phyloP scores from a whole-genome alignment of 2,113 vertebrate species.

The Urocolius indicus region DNA sequence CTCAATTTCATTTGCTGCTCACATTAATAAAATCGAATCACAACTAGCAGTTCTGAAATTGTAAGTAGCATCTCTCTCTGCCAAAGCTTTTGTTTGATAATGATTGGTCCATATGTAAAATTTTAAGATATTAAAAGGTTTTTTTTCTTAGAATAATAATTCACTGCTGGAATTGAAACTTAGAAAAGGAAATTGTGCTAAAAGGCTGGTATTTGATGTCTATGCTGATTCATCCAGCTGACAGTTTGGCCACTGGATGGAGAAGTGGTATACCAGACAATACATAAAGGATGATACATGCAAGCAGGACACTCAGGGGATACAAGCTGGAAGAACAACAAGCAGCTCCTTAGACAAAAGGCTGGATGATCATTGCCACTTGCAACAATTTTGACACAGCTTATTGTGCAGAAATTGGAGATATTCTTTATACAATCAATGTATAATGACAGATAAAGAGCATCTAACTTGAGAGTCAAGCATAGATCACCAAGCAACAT shows the following conservation, averaged over 20 bases:
- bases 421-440: constrained; percentile 40
- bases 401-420: not conserved
- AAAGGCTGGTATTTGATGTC: not conserved
- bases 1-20: not conserved
- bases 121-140: not conserved
- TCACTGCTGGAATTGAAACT: not conserved
- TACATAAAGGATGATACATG: constrained; percentile 33
- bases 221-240: not conserved
- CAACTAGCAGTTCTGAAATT: not conserved
- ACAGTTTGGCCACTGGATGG: not conserved
- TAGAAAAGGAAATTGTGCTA: not conserved
- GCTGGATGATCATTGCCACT: not conserved
- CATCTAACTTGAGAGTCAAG: constrained; percentile 5
- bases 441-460: constrained; percentile 18
- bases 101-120: not conserved
- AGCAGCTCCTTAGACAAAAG: not conserved
- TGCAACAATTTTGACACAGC: constrained; percentile 3
- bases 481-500: not conserved
- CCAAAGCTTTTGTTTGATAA: not conserved
- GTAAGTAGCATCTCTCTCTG: not conserved
- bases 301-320: not conserved
- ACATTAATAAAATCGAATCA: not conserved
- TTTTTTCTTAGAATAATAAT: not conserved
- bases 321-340: constrained; percentile 37
- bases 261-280: not conserved